Conservation (phyloP, 2,113 vertebrate species). For the Willisornis vidua region DNA sequence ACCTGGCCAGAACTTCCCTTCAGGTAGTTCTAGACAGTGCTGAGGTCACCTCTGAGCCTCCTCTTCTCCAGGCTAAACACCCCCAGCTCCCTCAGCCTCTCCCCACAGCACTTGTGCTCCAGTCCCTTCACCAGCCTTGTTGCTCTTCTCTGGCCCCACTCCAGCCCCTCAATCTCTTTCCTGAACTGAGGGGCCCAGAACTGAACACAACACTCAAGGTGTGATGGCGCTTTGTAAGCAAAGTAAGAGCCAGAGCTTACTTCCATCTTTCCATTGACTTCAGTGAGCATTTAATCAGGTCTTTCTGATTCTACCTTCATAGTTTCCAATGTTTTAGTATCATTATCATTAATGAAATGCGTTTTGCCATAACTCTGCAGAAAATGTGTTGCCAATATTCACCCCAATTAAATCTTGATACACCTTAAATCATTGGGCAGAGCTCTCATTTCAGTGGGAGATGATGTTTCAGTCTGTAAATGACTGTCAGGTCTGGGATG, state of each 20-base stretch:
- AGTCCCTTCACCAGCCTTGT: no score
- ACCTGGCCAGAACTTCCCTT: no score
- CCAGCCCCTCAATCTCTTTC: no score
- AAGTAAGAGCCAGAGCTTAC: not conserved
- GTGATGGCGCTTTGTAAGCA: not conserved
- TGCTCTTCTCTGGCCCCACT: no score
- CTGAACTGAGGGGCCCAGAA: no score
- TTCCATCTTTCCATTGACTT: not conserved
- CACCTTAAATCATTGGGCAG: not conserved
- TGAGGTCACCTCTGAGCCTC: no score
- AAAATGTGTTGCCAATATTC: not conserved
- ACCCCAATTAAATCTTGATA: not conserved
- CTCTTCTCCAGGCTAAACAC: no score
- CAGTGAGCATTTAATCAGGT: not conserved
- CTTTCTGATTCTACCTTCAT: not conserved
- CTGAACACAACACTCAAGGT: no score
- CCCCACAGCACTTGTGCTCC: no score
- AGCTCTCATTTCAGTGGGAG: not conserved
- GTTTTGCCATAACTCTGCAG: not conserved
- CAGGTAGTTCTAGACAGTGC: no score
- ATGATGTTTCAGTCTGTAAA: not conserved
- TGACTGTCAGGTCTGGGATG: not conserved
- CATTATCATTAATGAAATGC: not conserved
- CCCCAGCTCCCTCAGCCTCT: no score
- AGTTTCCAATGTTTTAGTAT: not conserved